Evolutionary conservation across 2,888 invertebrate species (phyloP).

Genomic region (Rhingia rostrata): DNA sequence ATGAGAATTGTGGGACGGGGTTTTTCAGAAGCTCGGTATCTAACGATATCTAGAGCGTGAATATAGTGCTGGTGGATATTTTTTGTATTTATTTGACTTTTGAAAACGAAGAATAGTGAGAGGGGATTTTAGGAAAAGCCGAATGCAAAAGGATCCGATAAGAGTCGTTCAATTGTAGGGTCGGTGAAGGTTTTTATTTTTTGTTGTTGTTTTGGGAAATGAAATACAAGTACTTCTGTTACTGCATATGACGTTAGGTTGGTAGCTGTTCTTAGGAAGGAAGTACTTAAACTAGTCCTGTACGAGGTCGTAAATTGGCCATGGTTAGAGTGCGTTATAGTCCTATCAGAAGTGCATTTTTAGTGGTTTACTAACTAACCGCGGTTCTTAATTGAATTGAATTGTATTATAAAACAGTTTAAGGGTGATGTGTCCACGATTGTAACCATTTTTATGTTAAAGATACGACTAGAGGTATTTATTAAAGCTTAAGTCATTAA

Average conservation of each 20-base stretch:
- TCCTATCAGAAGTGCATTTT: no score
- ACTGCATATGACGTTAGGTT: slow-evolving; percentile 31
- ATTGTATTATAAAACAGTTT: no score
- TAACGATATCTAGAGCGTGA: slow-evolving; percentile 49
- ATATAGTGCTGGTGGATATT: background rate
- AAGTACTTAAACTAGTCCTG: no score
- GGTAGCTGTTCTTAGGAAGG: no score
- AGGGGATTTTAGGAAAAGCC: slow-evolving; percentile 20
- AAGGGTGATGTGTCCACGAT: no score
- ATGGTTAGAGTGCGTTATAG: no score
- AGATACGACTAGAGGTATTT: no score
- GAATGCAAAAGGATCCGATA: slow-evolving; percentile 34
- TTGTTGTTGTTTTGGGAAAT: background rate
- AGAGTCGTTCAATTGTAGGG: slow-evolving; percentile 28
- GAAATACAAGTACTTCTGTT: background rate
- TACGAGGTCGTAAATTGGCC: no score
- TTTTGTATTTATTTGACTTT: slow-evolving; percentile 10
- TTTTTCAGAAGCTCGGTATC: background rate
- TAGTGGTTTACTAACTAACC: no score
- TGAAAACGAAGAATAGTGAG: background rate
- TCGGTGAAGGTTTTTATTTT: background rate
- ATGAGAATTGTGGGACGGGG: background rate
- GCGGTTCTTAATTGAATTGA: no score
- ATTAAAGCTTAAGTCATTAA: no score
- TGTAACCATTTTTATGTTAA: no score